phyloP scores from a whole-genome alignment of 1,140 invertebrate species.

The Micrasema minimum region DNA sequence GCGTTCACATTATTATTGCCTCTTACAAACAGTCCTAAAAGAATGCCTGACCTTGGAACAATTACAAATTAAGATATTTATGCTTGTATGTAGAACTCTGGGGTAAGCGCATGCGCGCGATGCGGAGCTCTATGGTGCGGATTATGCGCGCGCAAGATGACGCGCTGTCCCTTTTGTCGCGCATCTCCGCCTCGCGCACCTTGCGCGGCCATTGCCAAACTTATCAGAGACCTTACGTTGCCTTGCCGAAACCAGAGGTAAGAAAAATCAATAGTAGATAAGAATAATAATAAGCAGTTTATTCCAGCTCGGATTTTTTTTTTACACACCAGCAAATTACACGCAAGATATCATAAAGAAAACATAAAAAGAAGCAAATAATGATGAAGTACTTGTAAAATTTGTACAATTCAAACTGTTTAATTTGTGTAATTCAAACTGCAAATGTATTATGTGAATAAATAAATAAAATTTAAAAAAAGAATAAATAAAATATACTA shows the following conservation, averaged over 20 bases:
- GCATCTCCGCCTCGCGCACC: constrained; percentile 55
- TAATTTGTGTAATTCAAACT: not conserved
- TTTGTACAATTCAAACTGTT: not conserved
- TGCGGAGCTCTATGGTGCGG: constrained; percentile 63
- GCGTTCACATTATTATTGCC: no score
- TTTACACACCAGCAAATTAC: not conserved
- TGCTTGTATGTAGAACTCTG: constrained; percentile 56
- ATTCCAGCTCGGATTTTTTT: no score
- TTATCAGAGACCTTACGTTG: constrained; percentile 61
- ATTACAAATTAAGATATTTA: no score
- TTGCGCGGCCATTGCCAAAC: constrained; percentile 58
- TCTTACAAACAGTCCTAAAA: no score
- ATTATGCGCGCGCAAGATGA: constrained; percentile 58
- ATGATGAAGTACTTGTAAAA: not conserved
- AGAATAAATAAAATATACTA: not conserved
- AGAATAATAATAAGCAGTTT: no score
- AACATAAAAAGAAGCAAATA: not conserved
- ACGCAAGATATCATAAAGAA: not conserved
- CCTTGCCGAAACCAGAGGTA: constrained; percentile 64
- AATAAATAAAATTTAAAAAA: not conserved
- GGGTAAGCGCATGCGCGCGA: constrained; percentile 60
- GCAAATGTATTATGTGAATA: no score
- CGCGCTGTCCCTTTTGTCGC: constrained; percentile 61
- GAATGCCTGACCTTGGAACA: no score
- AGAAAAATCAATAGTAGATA: no score